Conservation (phyloP, 1,140 invertebrate genomes). For the Magallana angulata region DNA sequence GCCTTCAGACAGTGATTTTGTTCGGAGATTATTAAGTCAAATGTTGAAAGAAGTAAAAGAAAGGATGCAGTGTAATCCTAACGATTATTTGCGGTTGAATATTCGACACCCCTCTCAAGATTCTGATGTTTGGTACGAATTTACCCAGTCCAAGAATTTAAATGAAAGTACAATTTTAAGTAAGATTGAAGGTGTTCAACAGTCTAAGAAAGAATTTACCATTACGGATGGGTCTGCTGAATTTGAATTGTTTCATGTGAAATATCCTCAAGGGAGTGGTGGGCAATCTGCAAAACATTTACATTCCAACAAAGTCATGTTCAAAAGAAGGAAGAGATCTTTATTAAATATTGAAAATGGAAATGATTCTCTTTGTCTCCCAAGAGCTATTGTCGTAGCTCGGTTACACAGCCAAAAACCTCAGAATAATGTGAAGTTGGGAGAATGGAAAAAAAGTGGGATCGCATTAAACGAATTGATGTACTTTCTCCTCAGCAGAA, state of each 20-base stretch:
- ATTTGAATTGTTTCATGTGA: not conserved
- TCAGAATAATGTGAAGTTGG: not conserved
- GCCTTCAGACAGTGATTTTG: not conserved
- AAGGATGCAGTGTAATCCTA: not conserved
- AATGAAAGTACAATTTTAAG: not conserved
- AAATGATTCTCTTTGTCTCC: not conserved
- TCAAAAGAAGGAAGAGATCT: too few relatives aligned
- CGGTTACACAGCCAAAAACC: not conserved
- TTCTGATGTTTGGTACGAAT: not conserved
- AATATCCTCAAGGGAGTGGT: not conserved
- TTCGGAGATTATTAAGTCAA: not conserved
- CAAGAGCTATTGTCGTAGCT: not conserved
- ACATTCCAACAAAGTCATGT: too few relatives aligned
- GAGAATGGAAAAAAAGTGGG: too few relatives aligned
- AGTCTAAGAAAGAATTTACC: not conserved
- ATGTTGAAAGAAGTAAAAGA: not conserved
- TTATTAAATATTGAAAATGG: too few relatives aligned
- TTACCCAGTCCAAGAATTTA: not conserved
- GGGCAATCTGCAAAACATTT: too few relatives aligned
- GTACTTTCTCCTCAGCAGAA: too few relatives aligned
- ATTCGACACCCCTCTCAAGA: not conserved
- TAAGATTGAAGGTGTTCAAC: not conserved
- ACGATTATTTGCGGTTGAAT: not conserved
- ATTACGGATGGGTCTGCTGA: not conserved
- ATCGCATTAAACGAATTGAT: too few relatives aligned